Conservation (phyloP, 2,113 vertebrate genomes). For the Tringa solitaria region DNA sequence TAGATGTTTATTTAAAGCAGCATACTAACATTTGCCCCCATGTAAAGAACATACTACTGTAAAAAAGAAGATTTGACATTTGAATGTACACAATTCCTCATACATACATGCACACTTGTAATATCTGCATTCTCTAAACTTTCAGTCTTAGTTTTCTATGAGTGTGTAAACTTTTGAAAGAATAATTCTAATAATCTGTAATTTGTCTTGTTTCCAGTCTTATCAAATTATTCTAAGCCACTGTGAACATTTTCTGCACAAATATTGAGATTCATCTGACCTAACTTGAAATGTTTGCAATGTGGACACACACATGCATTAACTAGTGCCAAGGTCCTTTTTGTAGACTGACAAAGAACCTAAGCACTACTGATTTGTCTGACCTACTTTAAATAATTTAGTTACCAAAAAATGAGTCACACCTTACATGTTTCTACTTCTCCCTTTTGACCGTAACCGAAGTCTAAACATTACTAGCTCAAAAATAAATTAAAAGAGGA, state of each 20-base stretch:
- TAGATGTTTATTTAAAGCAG: neutral
- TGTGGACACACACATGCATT: neutral
- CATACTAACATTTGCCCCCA: neutral
- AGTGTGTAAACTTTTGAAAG: neutral
- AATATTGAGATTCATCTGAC: neutral
- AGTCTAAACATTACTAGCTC: neutral
- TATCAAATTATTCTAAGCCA: neutral
- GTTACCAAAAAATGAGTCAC: neutral
- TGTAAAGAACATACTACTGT: neutral
- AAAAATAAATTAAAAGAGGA: neutral
- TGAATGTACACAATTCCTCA: neutral
- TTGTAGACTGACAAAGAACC: neutral
- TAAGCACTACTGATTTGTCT: neutral
- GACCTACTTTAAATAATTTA: neutral
- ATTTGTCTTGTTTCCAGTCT: neutral
- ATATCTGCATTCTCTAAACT: neutral
- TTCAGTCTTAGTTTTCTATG: neutral
- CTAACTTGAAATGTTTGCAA: neutral
- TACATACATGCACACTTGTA: accelerated
- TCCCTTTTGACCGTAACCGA: neutral
- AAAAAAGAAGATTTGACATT: neutral
- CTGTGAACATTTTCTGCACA: neutral
- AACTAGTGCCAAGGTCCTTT: neutral
- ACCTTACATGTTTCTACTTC: neutral
- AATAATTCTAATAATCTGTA: neutral